Percentiles rank a stretch among this genome's conserved stretches.
phyloP scores from a whole-genome alignment of 2,888 invertebrate species.

The Diarsia mendica region DNA sequence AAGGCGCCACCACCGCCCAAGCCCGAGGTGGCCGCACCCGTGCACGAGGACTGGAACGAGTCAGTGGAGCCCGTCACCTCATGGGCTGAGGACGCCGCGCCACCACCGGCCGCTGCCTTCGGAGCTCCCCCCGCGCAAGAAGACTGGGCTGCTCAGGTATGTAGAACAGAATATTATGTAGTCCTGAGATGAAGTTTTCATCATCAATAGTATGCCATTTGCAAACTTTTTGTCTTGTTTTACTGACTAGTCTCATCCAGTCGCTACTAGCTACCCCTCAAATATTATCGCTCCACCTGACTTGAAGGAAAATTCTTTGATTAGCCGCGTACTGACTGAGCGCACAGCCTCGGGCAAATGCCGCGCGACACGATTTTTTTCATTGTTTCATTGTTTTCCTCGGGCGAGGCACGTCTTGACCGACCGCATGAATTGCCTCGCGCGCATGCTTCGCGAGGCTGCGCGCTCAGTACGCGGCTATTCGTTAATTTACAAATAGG shows the following conservation, averaged over 20 bases:
- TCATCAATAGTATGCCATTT: not conserved
- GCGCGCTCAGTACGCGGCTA: too few relatives aligned
- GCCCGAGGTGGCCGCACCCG: slow-evolving; percentile 82
- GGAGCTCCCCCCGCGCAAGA: slow-evolving; percentile 87
- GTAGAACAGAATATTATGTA: not conserved
- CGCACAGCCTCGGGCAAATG: too few relatives aligned
- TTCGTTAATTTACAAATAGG: not conserved
- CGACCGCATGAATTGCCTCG: too few relatives aligned
- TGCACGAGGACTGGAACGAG: slow-evolving; percentile 86
- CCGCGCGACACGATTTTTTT: too few relatives aligned
- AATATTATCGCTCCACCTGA: not conserved
- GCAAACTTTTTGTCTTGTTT: not conserved
- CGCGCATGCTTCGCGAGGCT: too few relatives aligned
- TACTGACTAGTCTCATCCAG: not conserved
- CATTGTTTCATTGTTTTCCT: too few relatives aligned
- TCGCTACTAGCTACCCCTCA: not conserved
- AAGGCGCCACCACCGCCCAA: slow-evolving; percentile 85
- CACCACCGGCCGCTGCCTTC: slow-evolving; percentile 79
- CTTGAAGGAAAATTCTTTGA: not conserved
- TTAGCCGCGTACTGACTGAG: too few relatives aligned
- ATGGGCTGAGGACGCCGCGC: slow-evolving; percentile 84
- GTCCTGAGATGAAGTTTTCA: not conserved
- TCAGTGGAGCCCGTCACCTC: slow-evolving; percentile 85
- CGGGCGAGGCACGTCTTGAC: too few relatives aligned
- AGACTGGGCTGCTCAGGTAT: slow-evolving; percentile 91